Base-by-base conservation (phyloP, 2,888 invertebrate species). In the Argyra leucocephala region DNA sequence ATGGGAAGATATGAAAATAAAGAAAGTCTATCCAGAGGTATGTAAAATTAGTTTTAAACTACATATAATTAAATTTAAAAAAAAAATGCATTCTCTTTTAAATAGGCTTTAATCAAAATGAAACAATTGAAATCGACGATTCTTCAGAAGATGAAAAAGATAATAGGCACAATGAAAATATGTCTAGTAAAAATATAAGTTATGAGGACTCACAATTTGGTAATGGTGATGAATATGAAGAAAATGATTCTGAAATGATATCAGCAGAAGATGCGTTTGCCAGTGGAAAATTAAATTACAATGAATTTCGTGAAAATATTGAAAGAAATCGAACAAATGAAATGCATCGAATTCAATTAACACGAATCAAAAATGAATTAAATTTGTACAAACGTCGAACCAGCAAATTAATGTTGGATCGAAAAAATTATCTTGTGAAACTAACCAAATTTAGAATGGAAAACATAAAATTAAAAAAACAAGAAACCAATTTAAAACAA, bases 381-480 rank as follows among this genome's bases (percentile, higher is more conserved):
- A 31, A n/a, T 61, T 61, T 24, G 22, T 61, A 24, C 21, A 61
- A 61, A 61, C 31, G 31, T 61, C 22, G 21, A 26, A n/a, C n/a
- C 21, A 61, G 21, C 26, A 31, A 21, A 21, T 61, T 61, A 31
- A 10, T 21, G n/a, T 26, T 21, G 1, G 31, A 61, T 26, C 24
- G 21, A 26, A 61, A 21, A 31, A 26, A 48, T 18, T 48, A 12
- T 48, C 15, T 48, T 48, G n/a, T n/a, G 18, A 48, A 48, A n/a
- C 18, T 48, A 5, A n/a, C 48, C 5, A 48, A 48, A n/a, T 48
- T 48, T 2, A 15, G 48, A 1, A 48, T 18, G 48, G 48, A 48
- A 48, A 48, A 48, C 18, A 48, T 48, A 48, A 48, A 48, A 48
- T 3, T 48, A 18, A 48, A 18, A 9, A 48, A 48, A 48, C 9